Evolutionary conservation across 2,113 vertebrate species (phyloP), one percentile per base, ranked within the genome.

Genomic region (Leuciscus idus): DNA sequence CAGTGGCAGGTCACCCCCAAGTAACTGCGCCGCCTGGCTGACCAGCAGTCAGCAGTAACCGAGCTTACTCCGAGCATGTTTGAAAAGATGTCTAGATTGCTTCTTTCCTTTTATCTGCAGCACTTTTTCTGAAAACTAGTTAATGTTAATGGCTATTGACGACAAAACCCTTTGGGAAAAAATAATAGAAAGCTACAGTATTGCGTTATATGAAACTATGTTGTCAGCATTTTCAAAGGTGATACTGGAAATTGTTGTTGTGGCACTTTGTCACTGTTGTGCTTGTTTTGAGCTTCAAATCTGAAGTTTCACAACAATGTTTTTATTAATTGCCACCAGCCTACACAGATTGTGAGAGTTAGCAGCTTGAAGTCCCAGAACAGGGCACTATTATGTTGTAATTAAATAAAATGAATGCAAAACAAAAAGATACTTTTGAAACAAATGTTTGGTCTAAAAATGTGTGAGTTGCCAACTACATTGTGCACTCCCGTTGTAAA

Each of bases 301-400:
- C 21, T 4, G 28, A 48, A 48, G 39, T 81, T 80, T 43, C 23
- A 62, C 13, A 80, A 43, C 21, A 62, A 19, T 61, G 55, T 26
- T 80, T 81, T 81, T 43, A 66, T 81, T 66, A 66, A 66, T 48
- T 28, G 39, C 26, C 15, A 64, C 61, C n/a, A 64, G 59, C 78
- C 77, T 61, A 62, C 57, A 62, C 57, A 48, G 39, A 62, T 9
- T 59, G 21, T 19, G 39, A 28, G 39, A 64, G 39, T 19, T 48
- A 64, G n/a, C 72, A 46, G 78, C 36, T 81, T 64, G 59, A 81
- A 13, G 79, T 30, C 61, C 8, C 1, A 19, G 59, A 64, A 81
- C 2, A 64, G 39, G 59, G 23, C 39, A 26, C 2, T 15, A 28
- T 64, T 48, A 64, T 81, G 57, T 23, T 81, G 33, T n/a, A 64